Base-by-base conservation (phyloP, 2,888 invertebrate species). In the Noctua pronuba region DNA sequence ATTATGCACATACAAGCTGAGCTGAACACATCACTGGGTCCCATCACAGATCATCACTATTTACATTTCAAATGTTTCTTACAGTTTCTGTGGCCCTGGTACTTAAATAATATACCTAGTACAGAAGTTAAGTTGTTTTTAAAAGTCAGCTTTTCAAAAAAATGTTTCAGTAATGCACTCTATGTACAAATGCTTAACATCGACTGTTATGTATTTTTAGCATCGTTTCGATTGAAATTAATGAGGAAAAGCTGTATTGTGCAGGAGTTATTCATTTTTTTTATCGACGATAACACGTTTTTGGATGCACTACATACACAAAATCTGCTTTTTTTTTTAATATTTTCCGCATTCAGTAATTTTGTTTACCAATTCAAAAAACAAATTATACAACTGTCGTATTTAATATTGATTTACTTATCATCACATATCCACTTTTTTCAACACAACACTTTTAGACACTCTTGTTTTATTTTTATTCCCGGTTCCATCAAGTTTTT, bases 21-120 rank as follows among this genome's bases (percentile, higher is more conserved):
- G 49, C 18, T 38, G 41, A 75, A 77, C 16, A 66, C 8, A 64
- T 31, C 21, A n/a, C 31, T 44, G 38, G 16, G 21, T 60, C 28
- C 24, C 8, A 38, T 64, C n/a, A 64, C 16, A 60, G 62, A 41
- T 64, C 31, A 41, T 31, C 41, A 52, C 16, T 64, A 16, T 7
- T 7, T n/a, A 46, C 18, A 41, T 49, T 73, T 44, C n/a, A n/a
- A 46, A 75, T 46, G n/a, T 46, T 46, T 65, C 13, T 31, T 16
- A 24, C 28, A 41, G 16, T 67, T 71, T 55, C 71, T 84, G 66
- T 58, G 28, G 31, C 44, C 44, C 79, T 79, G 71, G 70, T 83
- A 83, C 52, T 28, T 44, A n/a, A 46, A 24, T 65, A 35, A 2
- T 35, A 35, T 38, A 21, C 24, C 10, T 52, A 58, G 7, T 16